phyloP scores from a whole-genome alignment of 2,113 vertebrate genomes.

The Tachysurus vachellii region DNA sequence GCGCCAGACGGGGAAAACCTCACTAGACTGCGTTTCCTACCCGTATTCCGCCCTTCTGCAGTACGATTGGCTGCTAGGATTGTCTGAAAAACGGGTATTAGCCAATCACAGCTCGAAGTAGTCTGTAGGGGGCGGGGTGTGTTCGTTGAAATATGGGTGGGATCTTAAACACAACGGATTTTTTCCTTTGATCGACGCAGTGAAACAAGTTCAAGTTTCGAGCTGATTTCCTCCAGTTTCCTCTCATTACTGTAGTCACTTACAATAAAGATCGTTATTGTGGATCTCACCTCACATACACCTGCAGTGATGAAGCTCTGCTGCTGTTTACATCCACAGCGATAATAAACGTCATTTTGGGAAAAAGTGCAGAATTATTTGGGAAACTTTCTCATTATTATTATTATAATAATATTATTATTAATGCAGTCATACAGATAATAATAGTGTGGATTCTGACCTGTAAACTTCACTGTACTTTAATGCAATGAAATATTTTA shows the following conservation, averaged over 20 bases:
- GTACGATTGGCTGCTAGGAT: background rate
- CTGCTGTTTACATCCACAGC: too few relatives aligned
- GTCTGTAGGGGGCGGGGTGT: background rate
- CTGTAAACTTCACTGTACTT: background rate
- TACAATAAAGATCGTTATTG: background rate
- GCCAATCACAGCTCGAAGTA: background rate
- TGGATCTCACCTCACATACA: background rate
- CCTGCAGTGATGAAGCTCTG: background rate
- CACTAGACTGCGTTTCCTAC: constrained; percentile 24
- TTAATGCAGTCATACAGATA: background rate
- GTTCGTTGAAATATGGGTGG: background rate
- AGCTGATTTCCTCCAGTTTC: background rate
- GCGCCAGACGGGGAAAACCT: constrained; percentile 28
- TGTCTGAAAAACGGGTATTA: too few relatives aligned
- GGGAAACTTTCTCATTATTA: background rate
- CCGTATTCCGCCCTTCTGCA: background rate
- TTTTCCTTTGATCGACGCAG: background rate
- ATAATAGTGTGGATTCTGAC: background rate
- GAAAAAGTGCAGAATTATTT: background rate
- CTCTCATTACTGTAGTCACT: too few relatives aligned
- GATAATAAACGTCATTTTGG: background rate
- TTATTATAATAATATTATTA: too few relatives aligned
- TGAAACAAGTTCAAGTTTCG: constrained; percentile 30
- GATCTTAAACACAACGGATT: background rate
- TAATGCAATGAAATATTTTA: background rate